Conservation (phyloP, 2,888 invertebrate species). For the Orthosia incerta region DNA sequence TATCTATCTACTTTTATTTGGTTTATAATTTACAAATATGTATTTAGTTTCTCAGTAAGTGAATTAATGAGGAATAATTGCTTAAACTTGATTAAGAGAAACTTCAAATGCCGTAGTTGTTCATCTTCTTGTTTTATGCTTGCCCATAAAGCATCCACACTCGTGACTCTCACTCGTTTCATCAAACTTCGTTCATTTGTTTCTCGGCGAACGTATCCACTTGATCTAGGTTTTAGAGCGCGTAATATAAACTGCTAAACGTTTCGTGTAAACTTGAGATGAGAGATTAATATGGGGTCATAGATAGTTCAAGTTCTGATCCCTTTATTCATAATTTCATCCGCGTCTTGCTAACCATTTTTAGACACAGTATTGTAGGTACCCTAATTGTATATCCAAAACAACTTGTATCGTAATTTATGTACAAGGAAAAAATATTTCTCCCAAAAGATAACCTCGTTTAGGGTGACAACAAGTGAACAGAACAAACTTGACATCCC, state of each 20-base stretch:
- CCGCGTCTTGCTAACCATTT: too few species aligned
- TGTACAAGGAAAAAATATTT: neutral
- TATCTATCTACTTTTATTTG: too few species aligned
- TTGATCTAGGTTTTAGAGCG: slow-evolving; percentile 46
- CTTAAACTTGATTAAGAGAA: neutral
- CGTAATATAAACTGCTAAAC: slow-evolving; percentile 38
- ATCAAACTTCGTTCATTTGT: slow-evolving; percentile 52
- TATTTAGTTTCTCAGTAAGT: too few species aligned
- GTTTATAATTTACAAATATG: too few species aligned
- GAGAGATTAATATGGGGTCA: neutral
- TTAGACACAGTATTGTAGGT: too few species aligned
- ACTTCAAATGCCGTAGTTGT: neutral
- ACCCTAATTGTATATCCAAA: neutral
- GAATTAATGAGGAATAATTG: neutral
- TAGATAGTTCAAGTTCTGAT: too few species aligned
- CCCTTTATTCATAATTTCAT: neutral
- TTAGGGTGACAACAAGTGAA: slow-evolving; percentile 13
- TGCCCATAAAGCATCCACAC: slow-evolving; percentile 15
- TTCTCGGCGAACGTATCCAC: slow-evolving; percentile 31
- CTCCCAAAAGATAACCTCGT: neutral
- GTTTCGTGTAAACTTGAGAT: slow-evolving; percentile 22
- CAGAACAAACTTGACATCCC: slow-evolving; percentile 4
- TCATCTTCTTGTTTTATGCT: slow-evolving; percentile 33
- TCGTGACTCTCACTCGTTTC: slow-evolving; percentile 34
- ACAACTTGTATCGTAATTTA: neutral